Conservation (phyloP, 1,140 invertebrate genomes). For the Sycophila sp. region DNA sequence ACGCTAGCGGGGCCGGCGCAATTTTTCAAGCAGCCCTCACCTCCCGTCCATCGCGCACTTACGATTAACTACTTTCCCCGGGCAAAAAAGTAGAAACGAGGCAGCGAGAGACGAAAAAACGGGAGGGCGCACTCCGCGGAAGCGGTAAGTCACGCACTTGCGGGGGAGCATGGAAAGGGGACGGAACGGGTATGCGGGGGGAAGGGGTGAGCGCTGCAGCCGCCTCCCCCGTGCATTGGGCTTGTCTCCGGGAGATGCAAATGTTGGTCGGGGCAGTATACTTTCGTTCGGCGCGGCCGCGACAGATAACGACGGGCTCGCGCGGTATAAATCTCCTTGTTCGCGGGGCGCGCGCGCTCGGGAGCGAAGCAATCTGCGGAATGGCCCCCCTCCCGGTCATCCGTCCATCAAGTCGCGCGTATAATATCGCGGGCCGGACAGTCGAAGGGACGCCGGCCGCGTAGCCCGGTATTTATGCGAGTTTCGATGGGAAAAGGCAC, state of each 20-base stretch:
- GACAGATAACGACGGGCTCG: constrained; percentile 49
- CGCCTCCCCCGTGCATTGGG: too few species aligned
- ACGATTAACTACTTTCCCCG: too few species aligned
- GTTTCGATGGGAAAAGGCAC: constrained; percentile 64
- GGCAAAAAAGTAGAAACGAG: too few species aligned
- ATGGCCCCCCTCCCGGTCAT: constrained; percentile 61
- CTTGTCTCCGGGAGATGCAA: not conserved
- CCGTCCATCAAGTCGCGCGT: constrained; percentile 61
- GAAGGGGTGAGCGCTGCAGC: not conserved
- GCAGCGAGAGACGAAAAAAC: too few species aligned
- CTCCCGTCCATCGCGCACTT: too few species aligned
- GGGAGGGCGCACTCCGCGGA: too few species aligned
- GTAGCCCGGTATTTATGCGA: constrained; percentile 58
- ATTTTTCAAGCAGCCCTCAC: too few species aligned
- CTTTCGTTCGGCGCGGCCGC: not conserved
- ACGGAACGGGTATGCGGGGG: not conserved
- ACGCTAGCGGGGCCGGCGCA: too few species aligned
- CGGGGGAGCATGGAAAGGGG: too few species aligned
- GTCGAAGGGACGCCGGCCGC: not conserved
- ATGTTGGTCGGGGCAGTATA: not conserved
- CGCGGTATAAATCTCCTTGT: constrained; percentile 64
- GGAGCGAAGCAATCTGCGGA: constrained; percentile 65
- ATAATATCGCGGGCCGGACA: constrained; percentile 25
- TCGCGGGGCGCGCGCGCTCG: constrained; percentile 30
- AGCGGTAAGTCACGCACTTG: too few species aligned